phyloP scores from a whole-genome alignment of 30 jellyfish, hydroid and myxozoan genomes.

The Turritopsis rubra region DNA sequence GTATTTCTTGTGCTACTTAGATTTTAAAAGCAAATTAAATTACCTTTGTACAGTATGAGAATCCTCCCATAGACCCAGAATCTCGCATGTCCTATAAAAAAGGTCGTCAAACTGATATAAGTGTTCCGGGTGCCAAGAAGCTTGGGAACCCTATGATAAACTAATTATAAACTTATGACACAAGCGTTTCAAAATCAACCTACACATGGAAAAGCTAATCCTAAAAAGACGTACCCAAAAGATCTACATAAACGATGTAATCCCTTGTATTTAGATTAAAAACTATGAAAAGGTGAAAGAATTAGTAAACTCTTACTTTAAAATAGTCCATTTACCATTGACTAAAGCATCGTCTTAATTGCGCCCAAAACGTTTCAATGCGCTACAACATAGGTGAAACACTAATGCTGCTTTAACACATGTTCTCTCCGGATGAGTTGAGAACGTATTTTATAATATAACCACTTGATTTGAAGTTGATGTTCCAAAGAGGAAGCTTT shows the following conservation, averaged over 20 bases:
- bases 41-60: background rate
- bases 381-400: background rate
- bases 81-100: conserved; percentile 10
- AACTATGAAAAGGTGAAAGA: background rate
- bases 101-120: background rate
- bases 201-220: background rate
- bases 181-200: background rate
- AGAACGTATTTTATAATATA: background rate
- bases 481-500: conserved; percentile 7
- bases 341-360: conserved; percentile 22
- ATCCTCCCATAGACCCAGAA: conserved; percentile 13
- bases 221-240: background rate
- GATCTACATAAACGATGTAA: background rate
- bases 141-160: background rate
- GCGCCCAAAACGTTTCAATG: conserved; percentile 36
- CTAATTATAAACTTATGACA: too few species aligned
- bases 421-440: background rate
- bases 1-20: background rate
- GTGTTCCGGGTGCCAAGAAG: background rate
- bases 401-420: background rate
- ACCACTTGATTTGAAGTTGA: background rate
- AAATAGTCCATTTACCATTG: conserved; percentile 38
- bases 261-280: background rate
- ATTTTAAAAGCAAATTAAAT: background rate
- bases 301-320: background rate